Evolutionary conservation across 2,113 vertebrate species (phyloP), one percentile per base, ranked within the genome.

Genomic region (Corythornis madagascariensis): DNA sequence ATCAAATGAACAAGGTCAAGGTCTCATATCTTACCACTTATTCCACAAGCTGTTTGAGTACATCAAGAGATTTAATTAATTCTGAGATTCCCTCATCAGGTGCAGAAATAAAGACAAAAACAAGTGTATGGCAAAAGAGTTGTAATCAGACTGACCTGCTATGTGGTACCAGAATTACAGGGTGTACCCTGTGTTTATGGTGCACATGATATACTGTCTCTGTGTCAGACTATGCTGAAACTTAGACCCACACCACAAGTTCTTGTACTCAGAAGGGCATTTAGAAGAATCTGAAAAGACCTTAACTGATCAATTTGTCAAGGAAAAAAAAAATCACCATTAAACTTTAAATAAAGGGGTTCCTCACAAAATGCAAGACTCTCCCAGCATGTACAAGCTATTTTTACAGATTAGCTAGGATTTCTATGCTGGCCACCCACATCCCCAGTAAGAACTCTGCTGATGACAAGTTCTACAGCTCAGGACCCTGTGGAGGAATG

Each of bases 21-120:
- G 92, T 96, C 93, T 89, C 92, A 89, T 83, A 93, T 84, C 94
- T 93, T 96, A 93, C 95, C 94, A 91, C 64, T 97, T 97, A 97
- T 81, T 96, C 80, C 66, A 94, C 83, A 82, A 96, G 79, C 93
- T 97, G 91, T 96, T 96, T 79, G 87, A 89, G 86, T 94, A 94
- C 69, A 90, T 97, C 92, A 92, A 79, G 92, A 96, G 74, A 94
- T 96, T 96, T 98, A 97, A 97, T 97, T 98, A 97, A 96, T 97
- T 96, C 93, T 93, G 91, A 97, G 94, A 92, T 93, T 70, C 65
- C 78, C 88, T 92, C 81, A 95, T 92, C 93, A 93, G 88, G 55
- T 93, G 89, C 92, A 88, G 73, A 83, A 88, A 89, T 38, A 92
- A 92, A 84, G 89, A 88, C 67, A 93, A 87, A 96, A 96, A 83